These are phyloP conservation scores for Heteromormyrus szaboi DNA, from an alignment of 2,797 vertebrate genomes.

Conservation along the genomic window DNA sequence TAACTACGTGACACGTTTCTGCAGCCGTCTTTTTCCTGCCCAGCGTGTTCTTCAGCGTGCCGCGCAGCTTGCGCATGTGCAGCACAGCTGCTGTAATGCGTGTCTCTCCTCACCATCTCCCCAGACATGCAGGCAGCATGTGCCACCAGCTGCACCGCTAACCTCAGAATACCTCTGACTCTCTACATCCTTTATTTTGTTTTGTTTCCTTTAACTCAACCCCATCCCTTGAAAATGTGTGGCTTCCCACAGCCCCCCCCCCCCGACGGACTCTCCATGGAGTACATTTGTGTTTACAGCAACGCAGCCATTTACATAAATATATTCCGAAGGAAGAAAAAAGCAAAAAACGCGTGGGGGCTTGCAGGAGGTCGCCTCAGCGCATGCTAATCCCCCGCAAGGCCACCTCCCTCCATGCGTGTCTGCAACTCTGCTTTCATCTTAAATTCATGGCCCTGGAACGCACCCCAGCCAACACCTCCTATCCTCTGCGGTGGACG, in stretches of 20 bases:
- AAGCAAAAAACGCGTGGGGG: constrained; percentile 47
- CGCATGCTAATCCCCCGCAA: constrained; percentile 43
- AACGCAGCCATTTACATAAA: constrained; percentile 51
- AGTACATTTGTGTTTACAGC: constrained; percentile 45
- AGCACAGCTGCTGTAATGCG: neutral
- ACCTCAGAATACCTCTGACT: constrained; percentile 41
- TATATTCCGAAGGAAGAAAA: constrained; percentile 40
- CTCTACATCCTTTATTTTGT: constrained; percentile 42
- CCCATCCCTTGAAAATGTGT: neutral
- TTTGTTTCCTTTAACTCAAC: constrained; percentile 45
- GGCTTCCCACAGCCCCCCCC: neutral
- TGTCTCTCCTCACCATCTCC: neutral
- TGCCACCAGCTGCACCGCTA: neutral
- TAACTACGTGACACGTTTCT: neutral
- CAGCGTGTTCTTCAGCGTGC: neutral
- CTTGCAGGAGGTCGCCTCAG: constrained; percentile 41
- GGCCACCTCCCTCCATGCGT: constrained; percentile 31
- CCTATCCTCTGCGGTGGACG: constrained; percentile 19
- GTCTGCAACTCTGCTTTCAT: constrained; percentile 43
- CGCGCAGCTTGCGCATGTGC: neutral
- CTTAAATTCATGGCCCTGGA: constrained; percentile 52
- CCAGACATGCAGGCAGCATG: neutral
- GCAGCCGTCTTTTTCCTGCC: neutral
- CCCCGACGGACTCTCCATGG: constrained; percentile 38
- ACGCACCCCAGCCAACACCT: constrained; percentile 30